Evolutionary conservation across 2,113 vertebrate species (phyloP).

Genomic region (Beaufortia kweichowensis): DNA sequence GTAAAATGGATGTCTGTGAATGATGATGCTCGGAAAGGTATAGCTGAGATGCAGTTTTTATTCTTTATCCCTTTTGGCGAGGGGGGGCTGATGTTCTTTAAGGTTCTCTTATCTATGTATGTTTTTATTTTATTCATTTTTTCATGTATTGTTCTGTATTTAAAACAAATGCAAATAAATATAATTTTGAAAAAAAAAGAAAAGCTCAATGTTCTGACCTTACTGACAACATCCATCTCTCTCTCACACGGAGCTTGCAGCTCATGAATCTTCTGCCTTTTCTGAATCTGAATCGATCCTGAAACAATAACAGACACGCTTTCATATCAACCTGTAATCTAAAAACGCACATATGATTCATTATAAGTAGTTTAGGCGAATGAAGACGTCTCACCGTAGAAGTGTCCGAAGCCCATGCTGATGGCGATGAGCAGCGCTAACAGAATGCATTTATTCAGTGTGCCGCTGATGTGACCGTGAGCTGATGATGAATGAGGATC

Average conservation of each 20-base stretch:
- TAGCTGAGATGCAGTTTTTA: too few relatives aligned
- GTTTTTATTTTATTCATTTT: too few relatives aligned
- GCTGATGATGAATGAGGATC: conserved; percentile 12
- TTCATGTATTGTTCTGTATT: too few relatives aligned
- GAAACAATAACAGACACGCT: conserved; percentile 30
- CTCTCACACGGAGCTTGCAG: conserved; percentile 69
- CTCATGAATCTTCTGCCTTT: conserved; percentile 76
- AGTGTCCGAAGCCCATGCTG: conserved; percentile 91
- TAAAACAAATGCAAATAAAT: too few relatives aligned
- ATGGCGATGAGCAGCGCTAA: conserved; percentile 84
- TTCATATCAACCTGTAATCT: too few relatives aligned
- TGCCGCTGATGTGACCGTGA: conserved; percentile 63
- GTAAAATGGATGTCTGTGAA: too few relatives aligned
- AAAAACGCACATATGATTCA: neutral
- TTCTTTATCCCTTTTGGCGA: too few relatives aligned
- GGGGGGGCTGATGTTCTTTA: too few relatives aligned
- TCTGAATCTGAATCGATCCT: conserved; percentile 86
- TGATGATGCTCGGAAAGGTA: too few relatives aligned
- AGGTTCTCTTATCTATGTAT: too few relatives aligned
- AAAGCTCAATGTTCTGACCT: too few relatives aligned
- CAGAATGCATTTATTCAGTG: conserved; percentile 83
- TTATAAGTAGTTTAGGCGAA: neutral
- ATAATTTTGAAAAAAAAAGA: too few relatives aligned
- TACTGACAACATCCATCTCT: conserved; percentile 66
- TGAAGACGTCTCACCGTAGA: conserved; percentile 90